Evolutionary conservation across 2,888 invertebrate species (phyloP).

Genomic region (Margaritifera margaritifera): DNA sequence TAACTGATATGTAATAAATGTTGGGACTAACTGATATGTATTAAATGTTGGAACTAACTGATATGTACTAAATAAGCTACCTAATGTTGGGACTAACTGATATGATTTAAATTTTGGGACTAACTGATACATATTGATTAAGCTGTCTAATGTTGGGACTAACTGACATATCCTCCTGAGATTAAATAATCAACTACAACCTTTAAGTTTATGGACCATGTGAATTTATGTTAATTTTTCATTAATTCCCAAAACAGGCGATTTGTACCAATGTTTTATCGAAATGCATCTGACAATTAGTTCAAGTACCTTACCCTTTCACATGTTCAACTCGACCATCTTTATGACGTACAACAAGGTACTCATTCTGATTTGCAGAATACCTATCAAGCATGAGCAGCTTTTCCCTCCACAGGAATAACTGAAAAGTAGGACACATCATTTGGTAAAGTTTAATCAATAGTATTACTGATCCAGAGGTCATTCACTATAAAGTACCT

Average conservation of each 20-base stretch:
- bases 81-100: too few species aligned
- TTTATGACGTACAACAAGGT: constrained; percentile 57
- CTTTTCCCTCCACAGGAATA: constrained; percentile 64
- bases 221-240: neutral
- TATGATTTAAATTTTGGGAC: too few species aligned
- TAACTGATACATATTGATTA: too few species aligned
- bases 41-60: too few species aligned
- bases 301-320: constrained; percentile 52
- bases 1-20: too few species aligned
- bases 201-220: neutral
- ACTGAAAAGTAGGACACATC: constrained; percentile 39
- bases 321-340: constrained; percentile 62
- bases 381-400: constrained; percentile 42
- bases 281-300: neutral
- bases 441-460: neutral
- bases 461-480: too few species aligned
- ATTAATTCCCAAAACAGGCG: too few species aligned
- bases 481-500: too few species aligned
- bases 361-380: constrained; percentile 66
- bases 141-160: too few species aligned
- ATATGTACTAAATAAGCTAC: too few species aligned
- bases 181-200: neutral
- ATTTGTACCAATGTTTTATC: neutral
- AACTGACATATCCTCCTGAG: too few species aligned
- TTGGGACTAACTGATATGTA: too few species aligned